Evolutionary conservation across 2,888 invertebrate genomes (phyloP), one percentile per base, ranked within the genome.

Genomic region (Nasonovia ribisnigri): DNA sequence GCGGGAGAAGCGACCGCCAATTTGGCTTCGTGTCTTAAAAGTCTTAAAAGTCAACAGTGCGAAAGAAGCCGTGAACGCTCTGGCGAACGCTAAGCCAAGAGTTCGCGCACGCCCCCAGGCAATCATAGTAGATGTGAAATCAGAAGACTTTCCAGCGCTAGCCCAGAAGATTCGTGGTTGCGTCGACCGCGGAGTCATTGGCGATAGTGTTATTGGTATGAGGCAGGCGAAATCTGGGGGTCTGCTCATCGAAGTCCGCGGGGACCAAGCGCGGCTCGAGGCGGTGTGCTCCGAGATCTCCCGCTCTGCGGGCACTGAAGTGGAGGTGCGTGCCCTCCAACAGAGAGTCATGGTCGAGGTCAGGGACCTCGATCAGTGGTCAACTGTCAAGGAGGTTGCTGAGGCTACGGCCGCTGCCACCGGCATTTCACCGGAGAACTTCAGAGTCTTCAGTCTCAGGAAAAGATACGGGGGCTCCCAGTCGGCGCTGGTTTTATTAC

Each of bases 341-440:
- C 88, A 88, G 5, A 88, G 48, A 36, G 24, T 24, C 5, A 43
- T 43, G 43, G 43, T 84, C 6, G 84, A 84, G 84, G 43, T 84
- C 26, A 43, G 88, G n/a, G 88, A 88, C 88, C 88, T 88, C n/a
- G 88, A 88, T 51, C 88, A 51, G 20, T 88, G 87, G 87, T 10
- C 88, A 51, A 88, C 13, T 20, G 13, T 16, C 10, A 48, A 88
- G 6, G 88, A 88, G n/a, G 88, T 88, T 11, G 36, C 20, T n/a
- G n/a, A 88, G 3, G 88, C 51, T 0, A 26, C 6, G 43, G 43
- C 20, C 42, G 0, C 43, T 26, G 8, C 5, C 24, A 88, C 88
- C n/a, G 88, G 88, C 5, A 16, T 36, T 29, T 6, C 13, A 16
- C 16, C 1, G 20, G 88, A 88, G 48, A 4, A 10, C 5, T 1